Conservation (phyloP, 2,113 vertebrate species). For the Podarcis muralis region DNA sequence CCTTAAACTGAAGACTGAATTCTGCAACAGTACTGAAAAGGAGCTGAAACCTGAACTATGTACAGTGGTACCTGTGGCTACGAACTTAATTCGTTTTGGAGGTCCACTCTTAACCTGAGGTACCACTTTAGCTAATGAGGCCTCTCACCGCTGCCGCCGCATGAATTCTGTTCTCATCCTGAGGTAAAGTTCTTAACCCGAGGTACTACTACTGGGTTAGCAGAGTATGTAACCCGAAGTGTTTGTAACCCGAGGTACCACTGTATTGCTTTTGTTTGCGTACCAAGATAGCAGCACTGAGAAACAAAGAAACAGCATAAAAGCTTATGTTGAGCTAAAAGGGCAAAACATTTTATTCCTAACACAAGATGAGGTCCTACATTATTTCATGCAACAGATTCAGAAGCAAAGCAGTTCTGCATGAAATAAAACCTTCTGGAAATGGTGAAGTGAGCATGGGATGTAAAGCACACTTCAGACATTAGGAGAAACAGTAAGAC, state of each 20-base stretch:
- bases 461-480: slow-evolving; percentile 26
- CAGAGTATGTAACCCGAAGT: no score
- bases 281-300: slow-evolving; percentile 27
- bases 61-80: no score
- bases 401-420: slow-evolving; percentile 26
- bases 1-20: slow-evolving; percentile 44
- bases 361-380: slow-evolving; percentile 6
- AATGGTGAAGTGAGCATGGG: background rate
- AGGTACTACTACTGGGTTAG: no score
- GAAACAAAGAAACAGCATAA: background rate
- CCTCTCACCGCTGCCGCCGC: no score
- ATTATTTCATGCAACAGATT: slow-evolving; percentile 24
- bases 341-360: slow-evolving; percentile 13
- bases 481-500: slow-evolving; percentile 34
- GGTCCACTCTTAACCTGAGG: no score
- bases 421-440: slow-evolving; percentile 37
- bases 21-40: slow-evolving; percentile 38
- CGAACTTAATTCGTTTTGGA: no score
- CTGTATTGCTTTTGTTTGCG: slow-evolving; percentile 46
- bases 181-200: no score
- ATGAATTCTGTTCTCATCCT: no score
- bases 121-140: no score
- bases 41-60: slow-evolving; percentile 37
- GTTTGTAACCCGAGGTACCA: no score
- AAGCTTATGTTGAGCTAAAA: background rate